phyloP scores from a whole-genome alignment of 2,888 invertebrate genomes.

The Glyphotaelius pellucidus region DNA sequence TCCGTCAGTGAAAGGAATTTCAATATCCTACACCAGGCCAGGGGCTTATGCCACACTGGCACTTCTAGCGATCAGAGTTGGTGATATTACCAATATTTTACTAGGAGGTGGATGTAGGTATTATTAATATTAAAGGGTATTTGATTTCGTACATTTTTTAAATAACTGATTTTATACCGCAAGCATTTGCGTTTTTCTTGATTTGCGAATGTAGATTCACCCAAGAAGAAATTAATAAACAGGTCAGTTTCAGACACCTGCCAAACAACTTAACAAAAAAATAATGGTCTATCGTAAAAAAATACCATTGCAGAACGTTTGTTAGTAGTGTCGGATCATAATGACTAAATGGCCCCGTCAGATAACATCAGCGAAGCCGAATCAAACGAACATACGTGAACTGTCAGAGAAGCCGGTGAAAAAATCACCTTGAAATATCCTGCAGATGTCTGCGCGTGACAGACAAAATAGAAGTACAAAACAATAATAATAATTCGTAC shows the following conservation, averaged over 20 bases:
- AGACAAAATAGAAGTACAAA: slow-evolving; percentile 4
- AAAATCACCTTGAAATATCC: not conserved
- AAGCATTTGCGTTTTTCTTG: not conserved
- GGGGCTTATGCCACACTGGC: too few relatives aligned
- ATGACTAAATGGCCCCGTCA: not conserved
- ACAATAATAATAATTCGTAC: not conserved
- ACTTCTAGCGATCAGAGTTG: too few relatives aligned
- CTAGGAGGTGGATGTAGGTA: too few relatives aligned
- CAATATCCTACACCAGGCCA: too few relatives aligned
- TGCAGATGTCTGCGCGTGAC: not conserved
- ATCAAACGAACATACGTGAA: not conserved
- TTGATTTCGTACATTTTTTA: too few relatives aligned
- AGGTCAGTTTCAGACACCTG: not conserved
- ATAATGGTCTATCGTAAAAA: not conserved
- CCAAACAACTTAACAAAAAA: not conserved
- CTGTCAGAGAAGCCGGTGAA: not conserved
- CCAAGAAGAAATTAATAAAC: not conserved
- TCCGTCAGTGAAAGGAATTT: too few relatives aligned
- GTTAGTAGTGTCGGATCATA: not conserved
- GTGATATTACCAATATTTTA: too few relatives aligned
- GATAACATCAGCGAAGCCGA: not conserved
- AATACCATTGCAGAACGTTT: not conserved
- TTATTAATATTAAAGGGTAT: too few relatives aligned
- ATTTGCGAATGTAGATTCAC: not conserved
- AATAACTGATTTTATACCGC: not conserved